A percentile compares a stretch with the other conserved stretches of the same genome.
These are phyloP conservation scores for Drosophila trapezifrons DNA, from an alignment of 1,140 invertebrate species.

Conservation along the genomic window DNA sequence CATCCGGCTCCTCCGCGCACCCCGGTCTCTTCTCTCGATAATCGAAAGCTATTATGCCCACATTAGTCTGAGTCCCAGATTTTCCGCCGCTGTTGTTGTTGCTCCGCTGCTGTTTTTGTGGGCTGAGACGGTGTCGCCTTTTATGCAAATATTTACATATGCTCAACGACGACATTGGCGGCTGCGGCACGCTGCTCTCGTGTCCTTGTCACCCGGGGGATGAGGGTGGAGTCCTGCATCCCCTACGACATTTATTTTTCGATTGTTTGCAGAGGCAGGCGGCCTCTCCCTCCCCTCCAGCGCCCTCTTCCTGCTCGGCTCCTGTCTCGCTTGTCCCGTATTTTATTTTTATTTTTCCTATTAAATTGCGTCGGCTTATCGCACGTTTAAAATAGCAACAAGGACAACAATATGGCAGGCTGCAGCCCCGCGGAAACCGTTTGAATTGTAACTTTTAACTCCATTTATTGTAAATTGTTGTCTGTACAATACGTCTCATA, in stretches of 20 bases:
- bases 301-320: neutral
- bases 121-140: constrained; percentile 48
- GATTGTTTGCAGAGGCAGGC: constrained; percentile 65
- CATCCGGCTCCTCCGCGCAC: neutral
- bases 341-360: constrained; percentile 83
- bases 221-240: neutral
- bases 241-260: constrained; percentile 69
- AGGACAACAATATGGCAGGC: constrained; percentile 36
- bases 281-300: neutral
- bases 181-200: constrained; percentile 63
- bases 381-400: constrained; percentile 77
- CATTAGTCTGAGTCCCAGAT: constrained; percentile 68
- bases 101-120: constrained; percentile 20
- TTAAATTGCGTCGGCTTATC: constrained; percentile 82
- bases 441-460: constrained; percentile 83
- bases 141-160: constrained; percentile 80
- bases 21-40: constrained; percentile 45
- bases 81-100: constrained; percentile 30
- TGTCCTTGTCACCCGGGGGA: constrained; percentile 53
- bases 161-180: constrained; percentile 53
- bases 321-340: constrained; percentile 63
- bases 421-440: constrained; percentile 42
- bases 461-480: constrained; percentile 82
- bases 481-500: constrained; percentile 31
- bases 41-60: constrained; percentile 80